Evolutionary conservation across 1,140 invertebrate species (phyloP), one percentile per base, ranked within the genome.

Genomic region (Galendromus occidentalis): DNA sequence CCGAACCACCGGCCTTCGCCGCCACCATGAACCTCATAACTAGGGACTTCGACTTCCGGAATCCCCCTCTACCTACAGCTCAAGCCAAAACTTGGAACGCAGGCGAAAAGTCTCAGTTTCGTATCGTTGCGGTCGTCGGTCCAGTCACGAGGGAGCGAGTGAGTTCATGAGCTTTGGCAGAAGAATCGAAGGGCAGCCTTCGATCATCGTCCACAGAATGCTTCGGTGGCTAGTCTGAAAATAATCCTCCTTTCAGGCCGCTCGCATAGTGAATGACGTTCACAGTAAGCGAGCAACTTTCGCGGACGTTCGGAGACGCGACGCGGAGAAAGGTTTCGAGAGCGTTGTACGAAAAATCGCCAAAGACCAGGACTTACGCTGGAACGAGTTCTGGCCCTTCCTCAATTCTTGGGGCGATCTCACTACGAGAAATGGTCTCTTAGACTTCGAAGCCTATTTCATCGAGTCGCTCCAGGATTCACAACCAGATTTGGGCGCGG

Each of bases 381-480:
- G 89, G 89, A 84, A 83, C 68, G 91, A 94, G 73, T 89, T 88
- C 74, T 94, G 90, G 89, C 82, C 84, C 1, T 93, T 93, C 73
- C 76, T 93, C 6, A 82, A 86, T 69, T 80, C 79, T 5, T 91
- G 86, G 73, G 80, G 84, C 7, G 84, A 94, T 76, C 78, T 93
- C 1, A 74, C 82, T 0, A 82, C 82, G 0, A 70, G 76, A 0
- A 82, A 85, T 66, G 89, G 88, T 1, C 76, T 93, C 1, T 69
- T 74, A 0, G 77, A 82, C 41, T 73, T 94, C 0, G 88, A 94
- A 75, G 79, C 80, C 25, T 85, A 86, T 77, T 75, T 93, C 14
- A 25, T 59, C 2, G 9, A 22, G 33, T 6, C 4, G 4, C 33
- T 39, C 33, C 4, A 6, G 33, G 9, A 39, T 39, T 39, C 33